Percentiles rank a stretch among this genome's conserved stretches.
phyloP scores from a whole-genome alignment of 2,113 vertebrate species.

The Chelonoidis abingdonii region DNA sequence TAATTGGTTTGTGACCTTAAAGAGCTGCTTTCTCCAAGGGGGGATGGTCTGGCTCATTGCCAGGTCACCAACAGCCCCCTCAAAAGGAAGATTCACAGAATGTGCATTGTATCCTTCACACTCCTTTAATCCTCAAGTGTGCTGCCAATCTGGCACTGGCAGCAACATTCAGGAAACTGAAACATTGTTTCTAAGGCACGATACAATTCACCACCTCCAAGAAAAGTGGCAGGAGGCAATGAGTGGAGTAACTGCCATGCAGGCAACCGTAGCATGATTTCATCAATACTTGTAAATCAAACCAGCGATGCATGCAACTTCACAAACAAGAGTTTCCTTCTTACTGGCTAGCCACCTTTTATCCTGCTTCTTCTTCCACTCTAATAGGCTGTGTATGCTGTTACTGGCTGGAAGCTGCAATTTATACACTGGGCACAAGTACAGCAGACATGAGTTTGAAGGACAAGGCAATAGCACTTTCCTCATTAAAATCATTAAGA shows the following conservation, averaged over 20 bases:
- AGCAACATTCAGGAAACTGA: background rate
- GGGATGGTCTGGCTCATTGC: rapidly evolving
- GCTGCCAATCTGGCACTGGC: background rate
- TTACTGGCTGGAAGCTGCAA: background rate
- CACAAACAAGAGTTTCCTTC: background rate
- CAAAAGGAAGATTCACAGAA: background rate
- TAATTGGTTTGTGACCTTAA: background rate
- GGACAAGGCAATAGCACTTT: background rate
- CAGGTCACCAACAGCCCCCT: background rate
- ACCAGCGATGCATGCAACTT: background rate
- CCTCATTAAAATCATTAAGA: background rate
- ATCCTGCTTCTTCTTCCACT: background rate
- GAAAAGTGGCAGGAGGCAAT: background rate
- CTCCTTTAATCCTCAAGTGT: background rate
- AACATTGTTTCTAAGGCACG: rapidly evolving
- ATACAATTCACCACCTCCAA: background rate
- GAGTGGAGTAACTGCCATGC: background rate
- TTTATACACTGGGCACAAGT: background rate
- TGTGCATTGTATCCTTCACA: rapidly evolving
- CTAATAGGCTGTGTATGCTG: background rate
- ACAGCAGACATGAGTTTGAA: background rate
- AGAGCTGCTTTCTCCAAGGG: background rate
- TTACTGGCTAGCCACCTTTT: background rate
- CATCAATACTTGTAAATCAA: background rate
- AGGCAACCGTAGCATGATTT: rapidly evolving